Evolutionary conservation across 2,888 invertebrate species (phyloP).

Genomic region (Bombylius major): DNA sequence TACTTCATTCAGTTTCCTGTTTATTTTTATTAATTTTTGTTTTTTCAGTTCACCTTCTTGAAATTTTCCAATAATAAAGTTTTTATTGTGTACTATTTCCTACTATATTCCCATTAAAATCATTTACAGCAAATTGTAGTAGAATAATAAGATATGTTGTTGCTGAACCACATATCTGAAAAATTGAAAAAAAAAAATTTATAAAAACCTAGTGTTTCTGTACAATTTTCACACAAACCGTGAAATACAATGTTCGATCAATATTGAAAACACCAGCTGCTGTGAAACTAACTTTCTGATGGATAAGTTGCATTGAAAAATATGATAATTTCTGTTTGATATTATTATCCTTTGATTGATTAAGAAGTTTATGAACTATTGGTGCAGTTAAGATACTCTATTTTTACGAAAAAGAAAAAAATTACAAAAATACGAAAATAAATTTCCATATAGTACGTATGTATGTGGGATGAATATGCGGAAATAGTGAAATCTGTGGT

Average conservation of each 20-base stretch:
- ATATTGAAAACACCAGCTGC: slow-evolving; percentile 37
- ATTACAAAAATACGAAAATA: too few species aligned
- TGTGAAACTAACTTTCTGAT: slow-evolving; percentile 34
- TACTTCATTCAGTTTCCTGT: too few species aligned
- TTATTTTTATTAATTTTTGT: too few species aligned
- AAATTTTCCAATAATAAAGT: too few species aligned
- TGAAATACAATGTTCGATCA: slow-evolving; percentile 35
- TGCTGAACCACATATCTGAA: slow-evolving; percentile 34
- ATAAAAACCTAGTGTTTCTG: neutral
- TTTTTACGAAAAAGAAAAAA: too few species aligned
- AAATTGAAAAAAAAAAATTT: too few species aligned
- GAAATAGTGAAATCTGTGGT: too few species aligned
- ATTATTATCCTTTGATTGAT: slow-evolving; percentile 26
- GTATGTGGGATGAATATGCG: too few species aligned
- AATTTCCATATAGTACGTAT: too few species aligned
- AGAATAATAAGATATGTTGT: slow-evolving; percentile 37
- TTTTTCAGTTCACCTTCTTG: too few species aligned
- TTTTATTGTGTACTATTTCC: too few species aligned
- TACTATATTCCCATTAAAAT: neutral
- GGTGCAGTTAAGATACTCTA: slow-evolving; percentile 32
- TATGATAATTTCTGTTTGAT: slow-evolving; percentile 31
- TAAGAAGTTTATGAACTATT: slow-evolving; percentile 30
- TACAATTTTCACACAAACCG: slow-evolving; percentile 21
- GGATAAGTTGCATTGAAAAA: slow-evolving; percentile 34
- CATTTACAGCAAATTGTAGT: slow-evolving; percentile 28